Conservation (phyloP, 2,113 vertebrate genomes). For the Cheilinus undulatus region DNA sequence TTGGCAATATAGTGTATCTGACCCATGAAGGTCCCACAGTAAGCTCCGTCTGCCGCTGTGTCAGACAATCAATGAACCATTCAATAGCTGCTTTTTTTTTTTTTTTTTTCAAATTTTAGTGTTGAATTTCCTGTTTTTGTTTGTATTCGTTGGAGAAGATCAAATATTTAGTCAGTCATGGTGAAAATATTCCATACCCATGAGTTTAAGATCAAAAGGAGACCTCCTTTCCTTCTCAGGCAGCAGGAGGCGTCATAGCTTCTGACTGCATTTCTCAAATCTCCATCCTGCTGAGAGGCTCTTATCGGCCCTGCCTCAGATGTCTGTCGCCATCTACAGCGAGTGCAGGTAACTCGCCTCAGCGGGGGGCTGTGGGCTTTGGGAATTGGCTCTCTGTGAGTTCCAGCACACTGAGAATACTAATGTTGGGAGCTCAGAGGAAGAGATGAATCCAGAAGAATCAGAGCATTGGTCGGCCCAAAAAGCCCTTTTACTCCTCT, state of each 20-base stretch:
- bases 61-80: no score
- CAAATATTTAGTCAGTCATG: neutral
- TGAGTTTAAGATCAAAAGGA: slow-evolving; percentile 47
- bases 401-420: slow-evolving; percentile 22
- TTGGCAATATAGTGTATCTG: no score
- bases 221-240: slow-evolving; percentile 17
- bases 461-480: neutral
- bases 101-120: no score
- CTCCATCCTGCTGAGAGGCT: slow-evolving; percentile 55
- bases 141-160: neutral
- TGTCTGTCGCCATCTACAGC: slow-evolving; percentile 69
- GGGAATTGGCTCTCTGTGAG: slow-evolving; percentile 40
- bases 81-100: no score
- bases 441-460: slow-evolving; percentile 1
- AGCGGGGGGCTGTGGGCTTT: slow-evolving; percentile 22
- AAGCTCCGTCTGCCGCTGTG: no score
- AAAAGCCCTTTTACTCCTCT: no score
- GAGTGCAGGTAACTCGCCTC: slow-evolving; percentile 40
- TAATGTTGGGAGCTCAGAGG: slow-evolving; percentile 29
- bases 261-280: slow-evolving; percentile 39
- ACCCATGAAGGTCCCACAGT: no score
- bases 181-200: slow-evolving; percentile 17
- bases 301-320: slow-evolving; percentile 61
- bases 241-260: slow-evolving; percentile 36
- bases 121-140: no score